These are phyloP conservation scores for Hyperopisus bebe DNA, from an alignment of 2,113 vertebrate genomes.

Conservation along the genomic window DNA sequence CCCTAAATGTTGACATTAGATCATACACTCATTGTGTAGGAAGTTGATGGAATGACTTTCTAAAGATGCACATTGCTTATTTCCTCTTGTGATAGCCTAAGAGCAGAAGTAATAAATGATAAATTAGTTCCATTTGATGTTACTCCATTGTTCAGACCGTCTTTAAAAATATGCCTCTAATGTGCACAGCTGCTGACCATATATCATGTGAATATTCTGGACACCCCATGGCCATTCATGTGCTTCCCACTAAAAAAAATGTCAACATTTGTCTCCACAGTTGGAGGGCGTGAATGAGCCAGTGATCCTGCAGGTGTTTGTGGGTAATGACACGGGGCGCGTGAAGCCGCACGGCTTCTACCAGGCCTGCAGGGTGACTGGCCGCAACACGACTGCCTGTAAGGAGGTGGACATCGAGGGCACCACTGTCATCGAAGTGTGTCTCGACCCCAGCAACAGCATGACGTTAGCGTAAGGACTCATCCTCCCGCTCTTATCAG, in stretches of 20 bases:
- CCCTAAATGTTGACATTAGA: neutral
- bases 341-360: constrained; percentile 99
- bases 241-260: neutral
- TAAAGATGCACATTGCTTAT: neutral
- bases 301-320: constrained; percentile 89
- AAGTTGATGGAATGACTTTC: neutral
- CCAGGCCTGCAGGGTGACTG: constrained; percentile 92
- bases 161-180: neutral
- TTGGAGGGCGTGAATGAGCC: constrained; percentile 90
- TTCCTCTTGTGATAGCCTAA: neutral
- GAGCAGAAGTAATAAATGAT: neutral
- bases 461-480: constrained; percentile 89
- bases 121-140: neutral
- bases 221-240: neutral
- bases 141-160: neutral
- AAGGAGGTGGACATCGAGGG: constrained; percentile 94
- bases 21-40: neutral
- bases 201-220: neutral
- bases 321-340: constrained; percentile 86
- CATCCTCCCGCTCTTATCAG: neutral
- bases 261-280: constrained; percentile 50
- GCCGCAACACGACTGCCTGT: constrained; percentile 94
- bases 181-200: neutral
- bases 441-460: constrained; percentile 84
- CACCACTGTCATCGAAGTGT: constrained; percentile 93